Base-by-base conservation (phyloP, 1,140 invertebrate genomes). In the Cheumatopsyche charites region DNA sequence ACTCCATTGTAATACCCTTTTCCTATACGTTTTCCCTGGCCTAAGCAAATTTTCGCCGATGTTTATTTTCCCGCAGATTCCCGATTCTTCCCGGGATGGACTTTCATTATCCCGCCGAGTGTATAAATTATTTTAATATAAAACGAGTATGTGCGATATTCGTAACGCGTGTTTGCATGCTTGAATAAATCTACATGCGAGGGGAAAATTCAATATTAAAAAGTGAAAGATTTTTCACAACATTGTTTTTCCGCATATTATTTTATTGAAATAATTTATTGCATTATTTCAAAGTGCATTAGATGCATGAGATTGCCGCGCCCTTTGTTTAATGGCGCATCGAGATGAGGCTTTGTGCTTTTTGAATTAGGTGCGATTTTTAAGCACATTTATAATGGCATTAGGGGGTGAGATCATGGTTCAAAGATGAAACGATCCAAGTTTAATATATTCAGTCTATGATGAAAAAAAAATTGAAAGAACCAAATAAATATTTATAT, bases 1-100 rank as follows among this genome's bases (percentile, higher is more conserved):
- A 70, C 66, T 72, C 70, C 73, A 75, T 75, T 75, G 73, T 75
- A 58, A 72, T 72, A 75, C 70, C 73, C 73, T 72, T 74, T 75
- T 67, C 73, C 67, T 70, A 71, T 72, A 63, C 71, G 71, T 62
- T 75, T 74, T 72, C 71, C 70, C 62, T 45, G 62, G 70, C 73
- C 73, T 75, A 75, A 75, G 73, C 73, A 75, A 75, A 75, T 75
- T 75, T 75, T 75, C 67, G 62, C 70, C 71, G 73, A 72, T 75
- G 73, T 75, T 72, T 75, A 75, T 75, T 72, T 75, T 75, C 70
- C 68, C 43, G 49, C 73, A 72, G 70, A 75, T 70, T 66, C 68
- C 67, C 41, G 73, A 72, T 72, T 72, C 73, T 75, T 75, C 70
- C 49, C 55, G 65, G 62, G 68, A 67, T 68, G 69, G 73, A 69